Evolutionary conservation across 2,797 vertebrate species (phyloP), one percentile per base, ranked within the genome.

Genomic region (Otus scops): DNA sequence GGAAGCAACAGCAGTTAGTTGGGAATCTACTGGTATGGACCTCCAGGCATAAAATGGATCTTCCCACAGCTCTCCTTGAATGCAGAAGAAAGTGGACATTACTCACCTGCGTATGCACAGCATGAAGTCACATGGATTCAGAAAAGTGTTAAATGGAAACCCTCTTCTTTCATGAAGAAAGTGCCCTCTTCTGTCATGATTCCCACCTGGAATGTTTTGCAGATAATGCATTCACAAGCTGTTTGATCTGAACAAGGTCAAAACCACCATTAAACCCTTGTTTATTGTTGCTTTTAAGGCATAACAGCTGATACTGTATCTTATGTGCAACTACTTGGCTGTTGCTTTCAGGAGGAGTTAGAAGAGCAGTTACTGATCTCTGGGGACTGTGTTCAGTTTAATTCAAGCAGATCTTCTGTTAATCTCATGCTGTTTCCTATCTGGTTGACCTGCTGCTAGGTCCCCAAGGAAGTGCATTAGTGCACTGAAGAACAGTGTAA

Each of bases 221-320:
- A 43, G 64, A 93, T 86, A 59, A 76, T 26, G 9, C 38, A 34
- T 89, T 93, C 60, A 28, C 34, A 57, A 70, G 22, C 50, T 75
- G 53, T 76, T 92, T 38, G 59, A 67, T 86, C 70, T 79, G 84
- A 86, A 54, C 15, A 60, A 43, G 11, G 12, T 67, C 59, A 86
- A 88, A 94, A 28, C 41, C 34, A 45, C 45, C 56, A 65, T 85
- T 92, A 92, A 94, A 61, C 32, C n/a, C 11, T 70, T 61, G 59
- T 67, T 92, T 85, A 63, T 77, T 64, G 32, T 74, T 89, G 63
- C 67, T 87, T 84, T 83, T 69, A 87, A 87, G 70, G 45, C 75
- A 51, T 63, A 78, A 87, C 39, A 51, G 67, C 36, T 75, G 69
- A 88, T 85, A 19, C 4, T 61, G 15, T 85, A 26, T 91, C 93